Conservation (phyloP, 2,888 invertebrate genomes). For the Choreutis nemorana region DNA sequence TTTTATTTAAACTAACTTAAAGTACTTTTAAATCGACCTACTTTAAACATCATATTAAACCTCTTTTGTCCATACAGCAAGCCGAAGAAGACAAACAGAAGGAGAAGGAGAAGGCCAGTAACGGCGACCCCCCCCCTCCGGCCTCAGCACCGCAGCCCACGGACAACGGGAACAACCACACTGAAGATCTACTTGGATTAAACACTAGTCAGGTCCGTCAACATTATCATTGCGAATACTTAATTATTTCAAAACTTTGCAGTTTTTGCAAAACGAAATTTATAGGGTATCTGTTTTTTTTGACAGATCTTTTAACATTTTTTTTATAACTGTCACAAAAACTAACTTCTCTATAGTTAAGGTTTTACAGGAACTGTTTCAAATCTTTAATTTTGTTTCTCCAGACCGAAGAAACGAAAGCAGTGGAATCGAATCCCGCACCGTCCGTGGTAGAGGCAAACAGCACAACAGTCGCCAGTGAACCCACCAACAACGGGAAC, state of each 20-base stretch:
- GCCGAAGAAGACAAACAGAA: constrained; percentile 54
- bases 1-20: too few relatives aligned
- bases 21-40: too few relatives aligned
- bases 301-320: too few relatives aligned
- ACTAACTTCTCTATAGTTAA: too few relatives aligned
- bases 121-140: constrained; percentile 1
- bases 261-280: too few relatives aligned
- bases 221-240: too few relatives aligned
- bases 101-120: constrained; percentile 22
- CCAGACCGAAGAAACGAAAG: constrained; percentile 15
- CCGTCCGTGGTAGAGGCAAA: not conserved
- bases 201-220: constrained; percentile 27
- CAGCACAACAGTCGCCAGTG: constrained; percentile 8
- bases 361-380: not conserved
- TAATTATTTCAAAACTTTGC: too few relatives aligned
- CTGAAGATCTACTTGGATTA: constrained; percentile 31
- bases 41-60: too few relatives aligned
- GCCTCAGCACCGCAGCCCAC: constrained; percentile 8
- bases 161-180: constrained; percentile 37
- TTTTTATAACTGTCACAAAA: too few relatives aligned
- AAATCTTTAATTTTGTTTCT: not conserved
- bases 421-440: constrained; percentile 5
- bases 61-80: constrained; percentile 13
- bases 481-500: constrained; percentile 49
- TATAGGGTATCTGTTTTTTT: too few relatives aligned